Base-by-base conservation (phyloP, 2,888 invertebrate genomes). In the Steinernema carpocapsae region DNA sequence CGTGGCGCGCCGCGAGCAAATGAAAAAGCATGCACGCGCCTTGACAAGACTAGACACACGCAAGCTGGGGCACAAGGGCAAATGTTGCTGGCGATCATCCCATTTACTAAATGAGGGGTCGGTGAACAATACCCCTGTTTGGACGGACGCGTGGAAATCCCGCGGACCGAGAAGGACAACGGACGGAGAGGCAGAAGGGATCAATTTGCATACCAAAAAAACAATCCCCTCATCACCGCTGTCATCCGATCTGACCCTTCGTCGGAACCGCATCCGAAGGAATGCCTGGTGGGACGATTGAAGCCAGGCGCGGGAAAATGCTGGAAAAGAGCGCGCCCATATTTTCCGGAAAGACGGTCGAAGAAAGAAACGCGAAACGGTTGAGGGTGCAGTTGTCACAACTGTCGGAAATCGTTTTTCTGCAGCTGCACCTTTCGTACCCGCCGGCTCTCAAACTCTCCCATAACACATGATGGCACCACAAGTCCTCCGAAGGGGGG, bases 391-490 rank as follows among this genome's bases (percentile, higher is more conserved):
- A 64, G 64, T 64, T 64, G 64, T 32, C 32, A 32, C 64, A 64
- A 64, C 64, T 64, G 64, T 64, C 64, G 64, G 64, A 64, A 64
- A 64, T 64, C 29, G 29, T 64, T 64, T 17, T 37, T 37, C 37
- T 37, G 37, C 37, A 37, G 37, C 37, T 37, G 37, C 37, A 37
- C 64, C 64, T 64, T 64, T 64, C 64, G 64, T 37, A 37, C 37
- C 64, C 64, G 64, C 29, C 26, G 64, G 64, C 64, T 22, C 26
- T 64, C 64, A 29, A 12, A 64, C 37, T 37, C 10, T 64, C 64
- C 64, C 64, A 64, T 29, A 64, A 64, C 64, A 64, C 64, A 64
- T 64, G 64, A 17, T 64, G 64, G 64, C 64, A 64, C 64, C 37
- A 10, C 37, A 10, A 37, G 37, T 37, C 37, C 37, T 37, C 37